Conservation (phyloP, 1,140 invertebrate genomes). For the Neuroterus valhalla region DNA sequence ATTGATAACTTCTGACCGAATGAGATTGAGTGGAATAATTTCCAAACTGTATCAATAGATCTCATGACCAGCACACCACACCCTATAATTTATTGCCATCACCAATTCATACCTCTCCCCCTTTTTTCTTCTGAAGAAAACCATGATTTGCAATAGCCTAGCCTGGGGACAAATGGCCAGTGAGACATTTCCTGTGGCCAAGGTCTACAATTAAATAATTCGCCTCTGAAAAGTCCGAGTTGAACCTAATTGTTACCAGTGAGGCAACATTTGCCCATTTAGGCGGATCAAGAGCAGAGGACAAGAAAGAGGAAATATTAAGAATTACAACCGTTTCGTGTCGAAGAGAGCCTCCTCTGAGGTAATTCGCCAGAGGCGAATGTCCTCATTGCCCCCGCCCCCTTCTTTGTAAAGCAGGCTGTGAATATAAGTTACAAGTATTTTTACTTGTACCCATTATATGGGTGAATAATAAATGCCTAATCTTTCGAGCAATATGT, state of each 20-base stretch:
- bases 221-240: conserved; percentile 8
- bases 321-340: background rate
- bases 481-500: too few relatives aligned
- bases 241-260: conserved; percentile 6
- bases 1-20: too few relatives aligned
- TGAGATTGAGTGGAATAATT: too few relatives aligned
- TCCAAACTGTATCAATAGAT: background rate
- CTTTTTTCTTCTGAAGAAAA: background rate
- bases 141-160: conserved; percentile 19
- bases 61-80: background rate
- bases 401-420: too few relatives aligned
- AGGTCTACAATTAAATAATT: conserved; percentile 16
- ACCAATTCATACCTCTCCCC: background rate
- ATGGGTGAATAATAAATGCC: too few relatives aligned
- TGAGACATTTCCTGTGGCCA: conserved; percentile 7
- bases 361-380: too few relatives aligned
- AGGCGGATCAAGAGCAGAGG: background rate
- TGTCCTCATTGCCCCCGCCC: too few relatives aligned
- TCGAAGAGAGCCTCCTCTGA: too few relatives aligned
- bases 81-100: conserved; percentile 24
- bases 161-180: conserved; percentile 6
- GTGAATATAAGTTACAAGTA: too few relatives aligned
- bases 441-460: too few relatives aligned
- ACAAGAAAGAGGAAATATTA: conserved; percentile 5
- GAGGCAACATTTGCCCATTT: background rate